A percentile compares a stretch with the other conserved stretches of the same genome.
Conservation (phyloP, 1,140 invertebrate genomes). For the Aphis craccivora region DNA sequence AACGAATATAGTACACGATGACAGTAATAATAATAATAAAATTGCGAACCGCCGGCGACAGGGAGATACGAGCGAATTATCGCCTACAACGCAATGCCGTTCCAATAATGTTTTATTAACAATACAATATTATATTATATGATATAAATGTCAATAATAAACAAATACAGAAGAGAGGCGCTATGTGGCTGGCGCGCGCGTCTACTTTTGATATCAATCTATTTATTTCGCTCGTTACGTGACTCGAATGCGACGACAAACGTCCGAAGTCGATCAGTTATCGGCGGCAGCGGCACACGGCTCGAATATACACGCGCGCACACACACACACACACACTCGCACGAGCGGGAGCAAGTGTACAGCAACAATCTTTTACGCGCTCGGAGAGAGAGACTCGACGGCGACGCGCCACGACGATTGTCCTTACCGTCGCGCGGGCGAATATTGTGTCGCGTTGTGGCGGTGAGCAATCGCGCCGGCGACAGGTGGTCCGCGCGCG, state of each 20-base stretch:
- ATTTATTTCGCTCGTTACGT: slow-evolving; percentile 6
- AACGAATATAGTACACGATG: too few species aligned
- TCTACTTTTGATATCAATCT: not conserved
- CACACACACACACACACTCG: too few species aligned
- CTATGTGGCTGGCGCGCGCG: not conserved
- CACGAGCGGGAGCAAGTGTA: not conserved
- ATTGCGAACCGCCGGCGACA: not conserved
- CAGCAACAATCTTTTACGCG: not conserved
- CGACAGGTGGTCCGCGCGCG: slow-evolving; percentile 50
- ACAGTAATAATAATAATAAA: too few species aligned
- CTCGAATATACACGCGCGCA: not conserved
- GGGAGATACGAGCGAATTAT: not conserved
- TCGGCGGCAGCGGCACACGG: not conserved
- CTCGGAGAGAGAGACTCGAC: not conserved
- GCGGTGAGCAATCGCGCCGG: not conserved
- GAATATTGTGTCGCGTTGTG: not conserved
- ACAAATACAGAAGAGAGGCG: not conserved
- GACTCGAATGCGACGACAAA: not conserved
- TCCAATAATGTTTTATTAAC: too few species aligned
- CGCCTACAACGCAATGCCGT: too few species aligned
- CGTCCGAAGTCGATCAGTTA: not conserved
- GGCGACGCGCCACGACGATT: slow-evolving; percentile 1
- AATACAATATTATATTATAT: too few species aligned
- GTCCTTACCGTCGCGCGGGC: not conserved
- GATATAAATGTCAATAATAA: not conserved